Base-by-base conservation (phyloP, 1,140 invertebrate species). In the Tetramorium parvispinum region DNA sequence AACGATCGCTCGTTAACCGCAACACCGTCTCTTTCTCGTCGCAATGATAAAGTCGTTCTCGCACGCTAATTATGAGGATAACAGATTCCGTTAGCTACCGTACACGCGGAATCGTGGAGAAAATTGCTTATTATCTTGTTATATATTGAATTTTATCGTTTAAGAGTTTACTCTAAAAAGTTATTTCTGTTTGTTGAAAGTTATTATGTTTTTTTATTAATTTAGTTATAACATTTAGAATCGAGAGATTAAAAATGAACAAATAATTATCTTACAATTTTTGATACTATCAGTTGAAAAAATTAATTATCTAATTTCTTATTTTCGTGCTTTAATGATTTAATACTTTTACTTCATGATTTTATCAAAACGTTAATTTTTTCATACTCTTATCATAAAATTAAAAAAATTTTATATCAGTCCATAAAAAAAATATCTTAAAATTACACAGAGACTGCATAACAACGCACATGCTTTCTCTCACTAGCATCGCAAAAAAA, bases 1-100 rank as follows among this genome's bases (percentile, higher is more conserved):
- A 93, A 93, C 85, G 90, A 91, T 90, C 89, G 88, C 89, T 92
- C 91, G 91, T 93, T 93, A 93, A 86, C 87, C 91, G 68, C 59
- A 49, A 76, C 68, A 73, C 57, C 61, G 51, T 77, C 85, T 87
- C 87, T 87, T 87, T 85, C 55, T 24, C 51, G 43, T 49, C 43
- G 43, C 24, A 24, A n/a, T 71, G 87, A 88, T 88, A 88, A 77
- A 59, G 71, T 83, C 78, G 37, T 40, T 49, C 65, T 49, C 65
- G 37, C 51, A 53, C 78, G 51, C 68, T 83, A 85, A 85, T 85
- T 85, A 65, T 66, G 46, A 85, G 37, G 37, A 53, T 61, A 66
- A 49, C 68, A 59, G 40, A 53, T 82, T 71, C 53, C 43, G 46
- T 79, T 53, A 32, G 53, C 70, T 53, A 24, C 37, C 66, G 66